These are phyloP conservation scores for Acanthurus lineatus DNA, from an alignment of 2,797 vertebrate species.

Conservation along the genomic window DNA sequence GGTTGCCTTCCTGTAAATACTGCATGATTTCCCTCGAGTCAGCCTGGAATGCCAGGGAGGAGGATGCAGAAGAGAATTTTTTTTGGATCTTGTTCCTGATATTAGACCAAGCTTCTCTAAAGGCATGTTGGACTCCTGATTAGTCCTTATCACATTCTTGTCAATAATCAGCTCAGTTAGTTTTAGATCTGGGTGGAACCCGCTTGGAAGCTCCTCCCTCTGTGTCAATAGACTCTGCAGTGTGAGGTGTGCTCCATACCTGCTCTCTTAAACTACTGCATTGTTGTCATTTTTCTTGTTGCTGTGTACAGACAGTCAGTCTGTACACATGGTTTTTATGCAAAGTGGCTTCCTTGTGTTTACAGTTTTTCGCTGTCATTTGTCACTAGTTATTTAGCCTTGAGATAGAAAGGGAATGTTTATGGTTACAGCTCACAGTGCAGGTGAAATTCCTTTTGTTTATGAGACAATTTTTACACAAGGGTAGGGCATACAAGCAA, in stretches of 20 bases:
- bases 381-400: neutral
- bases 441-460: neutral
- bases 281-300: slow-evolving; percentile 28
- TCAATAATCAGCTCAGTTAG: neutral
- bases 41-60: slow-evolving; percentile 55
- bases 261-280: slow-evolving; percentile 27
- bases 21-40: slow-evolving; percentile 75
- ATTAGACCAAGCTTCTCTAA: slow-evolving; percentile 21
- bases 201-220: slow-evolving; percentile 18
- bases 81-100: slow-evolving; percentile 10
- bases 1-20: slow-evolving; percentile 83
- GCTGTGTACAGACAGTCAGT: neutral
- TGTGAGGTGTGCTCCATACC: slow-evolving; percentile 34
- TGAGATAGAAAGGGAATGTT: neutral
- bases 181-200: slow-evolving; percentile 21
- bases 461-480: neutral
- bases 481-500: neutral
- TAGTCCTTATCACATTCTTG: slow-evolving; percentile 18
- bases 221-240: slow-evolving; percentile 27
- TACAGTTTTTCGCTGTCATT: neutral
- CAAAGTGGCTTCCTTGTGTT: slow-evolving; percentile 4
- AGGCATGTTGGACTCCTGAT: slow-evolving; percentile 11
- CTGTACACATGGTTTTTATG: neutral
- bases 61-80: slow-evolving; percentile 42
- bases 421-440: neutral